phyloP scores from a whole-genome alignment of 2,797 vertebrate species.

The Salarias fasciatus region DNA sequence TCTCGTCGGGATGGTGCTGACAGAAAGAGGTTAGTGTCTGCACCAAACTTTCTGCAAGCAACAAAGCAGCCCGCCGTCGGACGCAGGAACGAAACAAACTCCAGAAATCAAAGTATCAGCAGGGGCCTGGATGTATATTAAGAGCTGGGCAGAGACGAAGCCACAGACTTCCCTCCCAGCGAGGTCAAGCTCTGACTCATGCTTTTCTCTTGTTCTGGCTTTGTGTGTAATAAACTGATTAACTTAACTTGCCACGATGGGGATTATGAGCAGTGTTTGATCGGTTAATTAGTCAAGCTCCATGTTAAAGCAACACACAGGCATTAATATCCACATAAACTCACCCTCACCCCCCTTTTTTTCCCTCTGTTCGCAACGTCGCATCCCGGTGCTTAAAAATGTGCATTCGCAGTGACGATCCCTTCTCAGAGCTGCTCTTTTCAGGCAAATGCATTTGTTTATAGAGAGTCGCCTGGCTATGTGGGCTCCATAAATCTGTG shows the following conservation, averaged over 20 bases:
- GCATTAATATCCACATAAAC: constrained; percentile 61
- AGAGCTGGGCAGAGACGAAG: constrained; percentile 41
- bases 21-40: constrained; percentile 83
- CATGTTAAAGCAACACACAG: constrained; percentile 30
- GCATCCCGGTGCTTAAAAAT: constrained; percentile 59
- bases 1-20: constrained; percentile 80
- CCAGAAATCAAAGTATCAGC: constrained; percentile 71
- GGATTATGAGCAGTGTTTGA: constrained; percentile 70
- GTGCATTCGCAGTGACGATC: constrained; percentile 58
- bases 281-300: constrained; percentile 73
- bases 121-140: constrained; percentile 23
- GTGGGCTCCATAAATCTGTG: constrained; percentile 81
- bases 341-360: constrained; percentile 39
- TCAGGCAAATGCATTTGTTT: constrained; percentile 79
- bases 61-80: constrained; percentile 44
- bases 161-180: constrained; percentile 41
- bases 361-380: constrained; percentile 12
- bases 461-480: constrained; percentile 71
- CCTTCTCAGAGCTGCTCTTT: constrained; percentile 73
- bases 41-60: constrained; percentile 61
- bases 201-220: constrained; percentile 35
- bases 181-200: constrained; percentile 65
- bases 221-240: constrained; percentile 62
- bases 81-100: constrained; percentile 28
- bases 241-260: constrained; percentile 63